phyloP scores from a whole-genome alignment of 2,888 invertebrate genomes.

The Tenthredo distinguenda region DNA sequence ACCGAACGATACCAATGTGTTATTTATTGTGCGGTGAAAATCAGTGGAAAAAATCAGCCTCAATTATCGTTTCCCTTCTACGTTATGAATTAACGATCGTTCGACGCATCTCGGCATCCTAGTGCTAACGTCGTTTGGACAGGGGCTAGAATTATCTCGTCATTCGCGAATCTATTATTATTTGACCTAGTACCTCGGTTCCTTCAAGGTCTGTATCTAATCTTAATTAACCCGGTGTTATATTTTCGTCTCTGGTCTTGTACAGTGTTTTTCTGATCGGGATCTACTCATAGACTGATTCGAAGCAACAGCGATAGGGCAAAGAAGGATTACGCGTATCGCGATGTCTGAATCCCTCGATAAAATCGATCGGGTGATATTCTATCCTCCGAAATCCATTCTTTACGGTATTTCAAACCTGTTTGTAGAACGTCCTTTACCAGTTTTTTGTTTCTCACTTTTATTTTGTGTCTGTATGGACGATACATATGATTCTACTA shows the following conservation, averaged over 20 bases:
- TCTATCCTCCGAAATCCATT: no score
- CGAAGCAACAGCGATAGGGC: no score
- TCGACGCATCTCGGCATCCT: neutral
- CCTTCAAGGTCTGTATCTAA: neutral
- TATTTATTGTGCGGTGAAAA: neutral
- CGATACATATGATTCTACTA: no score
- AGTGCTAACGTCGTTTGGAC: constrained; percentile 32
- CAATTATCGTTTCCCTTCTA: neutral
- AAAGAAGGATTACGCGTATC: no score
- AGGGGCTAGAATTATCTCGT: constrained; percentile 6
- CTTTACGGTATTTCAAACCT: no score
- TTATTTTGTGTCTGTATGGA: no score
- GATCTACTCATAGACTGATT: no score
- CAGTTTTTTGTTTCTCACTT: no score
- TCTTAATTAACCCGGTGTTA: constrained; percentile 6
- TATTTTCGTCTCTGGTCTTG: constrained; percentile 5
- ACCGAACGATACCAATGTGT: neutral
- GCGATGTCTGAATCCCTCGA: no score
- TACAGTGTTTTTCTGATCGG: neutral
- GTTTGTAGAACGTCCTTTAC: no score
- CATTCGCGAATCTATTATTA: constrained; percentile 12
- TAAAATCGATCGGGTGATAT: no score
- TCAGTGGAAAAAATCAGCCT: neutral
- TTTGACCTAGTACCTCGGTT: constrained; percentile 23
- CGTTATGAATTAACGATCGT: neutral